phyloP scores from a whole-genome alignment of 2,888 invertebrate species.

The Cephalotes varians region DNA sequence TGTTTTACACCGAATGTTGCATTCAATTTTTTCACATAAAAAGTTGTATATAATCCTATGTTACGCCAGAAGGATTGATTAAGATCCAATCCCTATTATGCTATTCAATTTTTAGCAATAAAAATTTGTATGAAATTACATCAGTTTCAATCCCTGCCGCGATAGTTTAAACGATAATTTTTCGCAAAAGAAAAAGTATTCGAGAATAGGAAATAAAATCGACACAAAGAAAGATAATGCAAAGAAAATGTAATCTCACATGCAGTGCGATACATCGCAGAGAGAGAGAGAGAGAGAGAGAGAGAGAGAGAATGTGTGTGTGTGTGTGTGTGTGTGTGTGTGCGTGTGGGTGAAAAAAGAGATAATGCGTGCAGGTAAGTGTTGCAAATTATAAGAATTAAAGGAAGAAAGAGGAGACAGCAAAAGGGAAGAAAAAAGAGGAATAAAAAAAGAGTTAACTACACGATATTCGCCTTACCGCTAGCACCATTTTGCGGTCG shows the following conservation, averaged over 20 bases:
- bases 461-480: constrained; percentile 75
- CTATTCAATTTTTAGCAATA: background rate
- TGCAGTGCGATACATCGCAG: constrained; percentile 27
- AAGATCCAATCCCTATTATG: background rate
- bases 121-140: constrained; percentile 27
- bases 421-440: background rate
- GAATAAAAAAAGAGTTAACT: constrained; percentile 49
- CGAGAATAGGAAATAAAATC: background rate
- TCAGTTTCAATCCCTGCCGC: constrained; percentile 16
- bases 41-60: background rate
- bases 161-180: background rate
- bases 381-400: background rate
- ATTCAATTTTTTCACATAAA: background rate
- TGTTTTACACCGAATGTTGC: background rate
- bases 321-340: background rate
- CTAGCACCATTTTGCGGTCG: constrained; percentile 79
- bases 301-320: too few relatives aligned
- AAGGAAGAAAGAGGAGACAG: too few relatives aligned
- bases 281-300: too few relatives aligned
- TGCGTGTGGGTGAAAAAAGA: too few relatives aligned
- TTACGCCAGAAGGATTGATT: background rate
- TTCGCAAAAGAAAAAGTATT: background rate
- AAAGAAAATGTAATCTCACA: constrained; percentile 34
- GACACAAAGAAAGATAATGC: background rate
- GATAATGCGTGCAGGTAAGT: background rate